Conservation (phyloP, 1,140 invertebrate genomes). For the Cotesia vestalis region DNA sequence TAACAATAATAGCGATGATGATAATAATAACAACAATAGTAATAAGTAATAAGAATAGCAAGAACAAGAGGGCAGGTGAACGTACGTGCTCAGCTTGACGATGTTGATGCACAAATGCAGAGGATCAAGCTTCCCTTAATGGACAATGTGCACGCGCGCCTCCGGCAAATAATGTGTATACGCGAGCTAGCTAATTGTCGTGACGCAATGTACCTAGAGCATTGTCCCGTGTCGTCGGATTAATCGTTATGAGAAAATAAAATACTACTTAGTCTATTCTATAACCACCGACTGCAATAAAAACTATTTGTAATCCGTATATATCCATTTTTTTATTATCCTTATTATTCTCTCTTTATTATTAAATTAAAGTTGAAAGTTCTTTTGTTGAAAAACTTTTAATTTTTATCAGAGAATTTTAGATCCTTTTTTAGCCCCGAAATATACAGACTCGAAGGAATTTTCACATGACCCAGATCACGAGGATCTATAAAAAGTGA, state of each 20-base stretch:
- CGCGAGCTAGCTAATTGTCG: slow-evolving; percentile 36
- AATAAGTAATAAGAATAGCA: background rate
- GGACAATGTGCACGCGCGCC: slow-evolving; percentile 31
- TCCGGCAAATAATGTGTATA: slow-evolving; percentile 13
- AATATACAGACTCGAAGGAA: no score
- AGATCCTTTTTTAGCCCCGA: no score
- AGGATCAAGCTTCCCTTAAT: slow-evolving; percentile 32
- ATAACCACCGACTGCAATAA: no score
- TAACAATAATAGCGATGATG: no score
- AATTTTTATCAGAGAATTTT: no score
- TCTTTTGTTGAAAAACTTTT: no score
- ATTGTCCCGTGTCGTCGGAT: slow-evolving; percentile 31
- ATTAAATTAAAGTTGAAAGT: no score
- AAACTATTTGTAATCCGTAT: background rate
- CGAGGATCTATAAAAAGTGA: background rate
- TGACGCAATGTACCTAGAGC: slow-evolving; percentile 33
- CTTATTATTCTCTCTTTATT: background rate
- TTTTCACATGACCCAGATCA: no score
- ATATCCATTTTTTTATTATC: background rate
- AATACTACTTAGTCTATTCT: slow-evolving; percentile 4
- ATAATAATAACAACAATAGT: no score
- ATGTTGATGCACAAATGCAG: slow-evolving; percentile 13
- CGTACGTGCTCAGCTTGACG: slow-evolving; percentile 16
- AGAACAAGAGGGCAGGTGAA: slow-evolving; percentile 30
- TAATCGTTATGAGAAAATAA: slow-evolving; percentile 37